Evolutionary conservation across 2,888 invertebrate species (phyloP), one percentile per base, ranked within the genome.

Genomic region (Agriopis leucophaearia): DNA sequence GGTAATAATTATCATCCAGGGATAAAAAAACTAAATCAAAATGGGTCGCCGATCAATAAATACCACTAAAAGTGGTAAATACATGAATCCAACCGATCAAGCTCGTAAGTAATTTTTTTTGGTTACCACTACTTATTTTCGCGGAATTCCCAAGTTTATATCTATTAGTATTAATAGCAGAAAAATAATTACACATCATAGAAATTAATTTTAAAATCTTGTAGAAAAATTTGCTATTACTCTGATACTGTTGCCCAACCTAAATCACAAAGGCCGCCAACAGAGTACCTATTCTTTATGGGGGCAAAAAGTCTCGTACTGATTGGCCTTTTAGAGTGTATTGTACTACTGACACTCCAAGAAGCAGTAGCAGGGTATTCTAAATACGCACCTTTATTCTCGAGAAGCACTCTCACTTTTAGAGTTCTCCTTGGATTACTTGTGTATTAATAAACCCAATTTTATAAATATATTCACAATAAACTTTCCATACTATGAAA

Each of bases 1-100:
- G 18, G 27, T 27, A 27, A 4, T 27, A 27, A 27, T 5, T 27
- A 27, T 27, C 27, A 27, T 27, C 27, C 13, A 42, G 15, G 38
- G 36, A 15, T n/a, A 16, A 51, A 35, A 15, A 18, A 18, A 55
- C 42, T n/a, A 8, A 8, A n/a, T 55, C 48, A 96, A 94, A 78
- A 99, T 99, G 99, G 99, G 99, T 66, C 96, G 99, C 65, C 95
- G 99, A 78, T 99, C 99, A 51, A 99, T 99, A 81, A 99, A 99
- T 94, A 99, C 99, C 97, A 99, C 99, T 63, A 99, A 99, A 95
- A 99, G 99, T 98, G 99, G 99, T 89, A 99, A 99, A 96, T 99
- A 98, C 84, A 99, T 99, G 99, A 99, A 99, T 93, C 99, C 99
- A 48, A 99, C 99, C 7, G 99, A 99, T 91, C 99, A 99, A 96